These are phyloP conservation scores for Hecatera dysodea DNA, from an alignment of 2,888 invertebrate genomes.

Conservation along the genomic window DNA sequence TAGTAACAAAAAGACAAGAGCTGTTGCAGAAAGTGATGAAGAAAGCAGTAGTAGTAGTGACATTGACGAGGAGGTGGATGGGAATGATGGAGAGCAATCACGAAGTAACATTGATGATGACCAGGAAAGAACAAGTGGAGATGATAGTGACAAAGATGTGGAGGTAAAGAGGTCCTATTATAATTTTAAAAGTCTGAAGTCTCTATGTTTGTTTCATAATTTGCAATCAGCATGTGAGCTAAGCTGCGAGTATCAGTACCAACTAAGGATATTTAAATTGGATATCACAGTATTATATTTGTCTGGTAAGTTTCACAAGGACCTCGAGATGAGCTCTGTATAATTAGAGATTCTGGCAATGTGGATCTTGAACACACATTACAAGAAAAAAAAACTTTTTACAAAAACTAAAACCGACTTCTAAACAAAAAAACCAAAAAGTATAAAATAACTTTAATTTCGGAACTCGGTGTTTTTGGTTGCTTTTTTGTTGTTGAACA, in stretches of 20 bases:
- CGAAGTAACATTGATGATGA: slow-evolving; percentile 13
- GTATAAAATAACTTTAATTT: no score
- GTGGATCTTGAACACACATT: not conserved
- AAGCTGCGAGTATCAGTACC: no score
- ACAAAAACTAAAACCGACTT: no score
- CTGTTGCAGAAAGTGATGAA: slow-evolving; percentile 76
- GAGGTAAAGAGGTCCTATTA: slow-evolving; percentile 56
- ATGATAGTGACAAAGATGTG: slow-evolving; percentile 44
- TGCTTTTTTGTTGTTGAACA: no score
- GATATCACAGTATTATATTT: not conserved
- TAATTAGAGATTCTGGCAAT: not conserved
- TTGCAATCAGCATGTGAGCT: not conserved
- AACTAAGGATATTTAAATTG: not conserved
- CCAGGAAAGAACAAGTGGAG: slow-evolving; percentile 27
- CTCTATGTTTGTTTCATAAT: not conserved
- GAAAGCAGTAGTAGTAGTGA: slow-evolving; percentile 68
- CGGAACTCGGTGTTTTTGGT: no score
- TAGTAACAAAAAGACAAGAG: slow-evolving; percentile 68
- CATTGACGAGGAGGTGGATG: slow-evolving; percentile 34
- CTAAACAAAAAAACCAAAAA: no score
- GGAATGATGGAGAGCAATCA: slow-evolving; percentile 12
- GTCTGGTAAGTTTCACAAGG: no score
- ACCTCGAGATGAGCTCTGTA: no score
- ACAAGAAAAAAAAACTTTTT: no score
- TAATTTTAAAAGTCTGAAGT: not conserved